These are phyloP conservation scores for Hippopotamyrus pictus DNA, from an alignment of 2,797 vertebrate species.

Conservation along the genomic window DNA sequence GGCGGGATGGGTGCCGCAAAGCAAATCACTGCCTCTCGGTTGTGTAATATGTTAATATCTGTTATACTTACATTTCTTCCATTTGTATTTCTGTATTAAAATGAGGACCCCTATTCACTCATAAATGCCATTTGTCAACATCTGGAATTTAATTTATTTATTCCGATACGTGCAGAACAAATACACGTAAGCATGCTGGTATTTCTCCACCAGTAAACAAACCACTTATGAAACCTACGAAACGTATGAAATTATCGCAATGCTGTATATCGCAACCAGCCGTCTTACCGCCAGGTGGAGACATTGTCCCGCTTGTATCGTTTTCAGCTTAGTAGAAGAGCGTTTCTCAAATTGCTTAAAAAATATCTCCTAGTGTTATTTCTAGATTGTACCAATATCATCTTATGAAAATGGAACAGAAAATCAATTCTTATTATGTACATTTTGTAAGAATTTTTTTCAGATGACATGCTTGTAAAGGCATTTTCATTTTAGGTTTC, in stretches of 20 bases:
- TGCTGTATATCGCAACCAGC: not conserved
- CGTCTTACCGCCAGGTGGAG: not conserved
- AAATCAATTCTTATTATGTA: not conserved
- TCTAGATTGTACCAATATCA: not conserved
- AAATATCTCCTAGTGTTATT: not conserved
- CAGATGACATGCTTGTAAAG: not conserved
- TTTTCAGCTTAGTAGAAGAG: not conserved
- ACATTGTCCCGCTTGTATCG: not conserved
- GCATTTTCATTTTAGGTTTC: not conserved
- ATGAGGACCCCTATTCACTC: not conserved
- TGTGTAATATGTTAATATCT: not conserved
- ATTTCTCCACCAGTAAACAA: not conserved
- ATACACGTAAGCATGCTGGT: not conserved
- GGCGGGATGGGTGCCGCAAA: not conserved
- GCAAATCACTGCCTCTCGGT: not conserved
- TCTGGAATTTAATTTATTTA: not conserved
- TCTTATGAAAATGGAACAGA: not conserved
- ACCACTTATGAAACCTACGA: not conserved
- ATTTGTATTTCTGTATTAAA: not conserved
- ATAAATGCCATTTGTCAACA: not conserved
- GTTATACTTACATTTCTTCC: not conserved
- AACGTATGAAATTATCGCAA: not conserved
- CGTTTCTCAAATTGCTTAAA: not conserved
- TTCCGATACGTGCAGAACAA: not conserved
- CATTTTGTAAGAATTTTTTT: not conserved